Conservation (phyloP, 2,113 vertebrate genomes). For the Arenaria interpres region DNA sequence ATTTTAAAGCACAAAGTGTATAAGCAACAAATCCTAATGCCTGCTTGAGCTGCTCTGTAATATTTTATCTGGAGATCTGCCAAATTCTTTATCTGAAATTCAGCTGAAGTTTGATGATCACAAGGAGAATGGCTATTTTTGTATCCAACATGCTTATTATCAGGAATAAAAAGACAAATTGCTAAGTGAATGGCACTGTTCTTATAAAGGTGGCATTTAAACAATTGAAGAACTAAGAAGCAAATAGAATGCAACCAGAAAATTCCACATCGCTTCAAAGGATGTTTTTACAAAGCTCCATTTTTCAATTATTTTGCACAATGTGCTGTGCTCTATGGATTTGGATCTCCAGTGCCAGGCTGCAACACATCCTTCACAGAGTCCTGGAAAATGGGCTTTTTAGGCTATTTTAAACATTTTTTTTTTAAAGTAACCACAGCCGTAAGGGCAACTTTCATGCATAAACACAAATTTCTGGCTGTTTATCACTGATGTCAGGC, state of each 20-base stretch:
- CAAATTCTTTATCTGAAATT: not conserved
- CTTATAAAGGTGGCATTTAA: conserved; percentile 19
- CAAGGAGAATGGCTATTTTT: not conserved
- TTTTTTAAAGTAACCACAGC: not conserved
- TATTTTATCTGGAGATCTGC: conserved; percentile 13
- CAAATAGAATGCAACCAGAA: conserved; percentile 31
- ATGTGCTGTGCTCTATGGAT: not conserved
- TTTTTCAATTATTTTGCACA: not conserved
- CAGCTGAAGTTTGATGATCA: not conserved
- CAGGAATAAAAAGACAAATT: not conserved
- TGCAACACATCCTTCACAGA: not conserved
- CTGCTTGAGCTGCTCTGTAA: not conserved
- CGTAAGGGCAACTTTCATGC: not conserved
- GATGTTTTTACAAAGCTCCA: not conserved
- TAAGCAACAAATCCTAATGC: not conserved
- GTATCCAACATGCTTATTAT: not conserved
- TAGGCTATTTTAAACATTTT: not conserved
- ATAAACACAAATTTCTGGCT: not conserved
- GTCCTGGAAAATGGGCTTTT: not conserved
- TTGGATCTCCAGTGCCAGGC: not conserved
- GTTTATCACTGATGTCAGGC: not conserved
- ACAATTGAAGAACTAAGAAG: conserved; percentile 5
- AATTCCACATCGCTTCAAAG: conserved; percentile 6
- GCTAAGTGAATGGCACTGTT: not conserved
- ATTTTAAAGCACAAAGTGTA: not conserved